Evolutionary conservation across 2,797 vertebrate genomes (phyloP), one percentile per base, ranked within the genome.

Genomic region (Heterohyrax brucei): DNA sequence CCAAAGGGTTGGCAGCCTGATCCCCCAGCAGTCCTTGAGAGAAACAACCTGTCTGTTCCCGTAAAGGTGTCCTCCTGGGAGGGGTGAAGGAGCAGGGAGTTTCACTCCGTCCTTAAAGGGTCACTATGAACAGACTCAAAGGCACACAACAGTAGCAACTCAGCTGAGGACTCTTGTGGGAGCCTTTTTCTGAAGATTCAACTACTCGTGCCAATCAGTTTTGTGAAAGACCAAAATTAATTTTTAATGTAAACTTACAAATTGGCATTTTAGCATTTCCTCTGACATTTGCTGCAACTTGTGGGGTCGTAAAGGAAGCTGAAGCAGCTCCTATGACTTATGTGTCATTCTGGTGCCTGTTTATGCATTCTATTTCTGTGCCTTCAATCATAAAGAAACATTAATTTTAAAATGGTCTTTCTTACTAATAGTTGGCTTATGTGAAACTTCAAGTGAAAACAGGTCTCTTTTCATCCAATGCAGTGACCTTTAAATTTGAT

Each of bases 271-370:
- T 5, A 13, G 33, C 6, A 10, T 14, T 44, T n/a, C 30, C n/a
- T 48, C 44, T 56, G n/a, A 24, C 59, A 26, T 14, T 10, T 4
- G 12, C 26, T 12, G 3, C 6, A 18, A 62, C 7, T 5, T 3
- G 30, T 1, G 4, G 39, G 39, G 3, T 79, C 14, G 8, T 0
- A 21, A 1, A 16, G 73, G 59, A n/a, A 24, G 2, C 19, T 7
- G 12, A 26, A 59, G 18, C 14, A 10, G 24, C 1, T 56, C 87
- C 12, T 46, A 0, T 21, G 39, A 10, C 19, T 18, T 6, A 9
- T 1, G 0, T 9, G 3, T 59, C n/a, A 28, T 5, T 24, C 30
- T 10, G 18, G 12, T 2, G 16, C 59, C 22, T 10, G 0, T n/a
- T 46, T 82, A 66, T 84, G 44, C 12, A 13, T 72, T n/a, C 50